Base-by-base conservation (phyloP, 2,888 invertebrate genomes). In the Chalcis sispes region DNA sequence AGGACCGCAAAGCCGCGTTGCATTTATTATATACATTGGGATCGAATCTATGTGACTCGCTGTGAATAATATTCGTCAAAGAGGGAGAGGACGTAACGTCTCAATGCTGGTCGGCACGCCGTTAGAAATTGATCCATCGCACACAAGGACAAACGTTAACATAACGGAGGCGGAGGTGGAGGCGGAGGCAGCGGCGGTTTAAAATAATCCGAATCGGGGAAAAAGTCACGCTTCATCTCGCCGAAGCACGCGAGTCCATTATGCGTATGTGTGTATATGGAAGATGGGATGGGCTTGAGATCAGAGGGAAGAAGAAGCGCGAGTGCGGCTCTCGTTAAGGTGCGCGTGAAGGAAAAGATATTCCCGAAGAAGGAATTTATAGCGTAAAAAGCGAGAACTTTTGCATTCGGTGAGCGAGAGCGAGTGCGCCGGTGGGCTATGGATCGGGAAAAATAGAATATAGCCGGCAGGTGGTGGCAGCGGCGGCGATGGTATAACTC, bases 401-500 rank as follows among this genome's bases (percentile, higher is more conserved):
- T 48, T 69, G 32, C 50, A 52, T 59, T 52, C 42, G 27, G 40
- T 52, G 50, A 40, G 36, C n/a, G n/a, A n/a, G n/a, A n/a, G n/a
- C n/a, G 56, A 56, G 27, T 23, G 15, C 52, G 72, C 13, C 27
- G 65, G 74, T 52, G 56, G 70, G 65, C 52, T 15, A 46, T 13
- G 64, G n/a, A 76, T 76, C 66, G 72, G 42, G 15, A 71, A 76
- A 76, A 76, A 76, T 76, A 72, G 42, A 66, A 72, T 62, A 70
- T 32, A 59, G 61, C 66, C 72, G 66, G 71, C 71, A 75, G 75
- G 75, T 75, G 75, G 69, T 46, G 32, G 52, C 23, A n/a, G 50
- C 25, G 46, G 23, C 29, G 2, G 15, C 15, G 15, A 15, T 10
- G 2, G 46, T 10, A 2, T 13, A 2, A 13, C 2, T 10, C 46